Percentiles rank a stretch among this genome's conserved stretches.
phyloP scores from a whole-genome alignment of 2,113 vertebrate species.

The Brienomyrus longianalis region DNA sequence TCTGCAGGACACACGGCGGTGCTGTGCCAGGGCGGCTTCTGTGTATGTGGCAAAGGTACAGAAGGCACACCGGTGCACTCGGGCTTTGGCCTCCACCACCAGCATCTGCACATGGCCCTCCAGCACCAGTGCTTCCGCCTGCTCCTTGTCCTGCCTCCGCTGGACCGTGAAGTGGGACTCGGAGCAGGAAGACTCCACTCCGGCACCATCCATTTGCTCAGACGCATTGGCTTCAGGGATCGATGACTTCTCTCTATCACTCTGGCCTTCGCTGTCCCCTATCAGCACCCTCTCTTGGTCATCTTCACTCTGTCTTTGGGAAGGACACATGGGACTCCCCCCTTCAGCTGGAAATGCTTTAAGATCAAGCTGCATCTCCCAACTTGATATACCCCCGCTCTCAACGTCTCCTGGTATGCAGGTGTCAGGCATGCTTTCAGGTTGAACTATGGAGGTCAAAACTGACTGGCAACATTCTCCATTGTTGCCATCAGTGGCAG shows the following conservation, averaged over 20 bases:
- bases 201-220: background rate
- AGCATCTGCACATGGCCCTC: conserved; percentile 90
- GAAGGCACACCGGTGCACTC: conserved; percentile 64
- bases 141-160: conserved; percentile 80
- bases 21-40: conserved; percentile 65
- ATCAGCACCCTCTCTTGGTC: conserved; percentile 32
- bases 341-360: background rate
- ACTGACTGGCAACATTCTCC: conserved; percentile 53
- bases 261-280: conserved; percentile 31
- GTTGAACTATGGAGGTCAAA: conserved; percentile 45
- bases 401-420: conserved; percentile 16
- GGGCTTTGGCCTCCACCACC: conserved; percentile 66
- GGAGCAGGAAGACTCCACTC: conserved; percentile 27
- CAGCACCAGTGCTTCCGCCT: conserved; percentile 75
- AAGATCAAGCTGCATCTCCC: background rate
- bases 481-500: conserved; percentile 14
- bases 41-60: conserved; percentile 73
- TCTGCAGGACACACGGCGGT: conserved; percentile 64
- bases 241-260: conserved; percentile 22
- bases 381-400: background rate
- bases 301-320: conserved; percentile 13
- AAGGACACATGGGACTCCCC: conserved; percentile 7
- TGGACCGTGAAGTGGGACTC: conserved; percentile 66
- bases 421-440: conserved; percentile 28
- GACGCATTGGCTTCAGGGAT: background rate